These are phyloP conservation scores for Masticophis lateralis DNA, from an alignment of 2,797 vertebrate genomes.

Conservation along the genomic window DNA sequence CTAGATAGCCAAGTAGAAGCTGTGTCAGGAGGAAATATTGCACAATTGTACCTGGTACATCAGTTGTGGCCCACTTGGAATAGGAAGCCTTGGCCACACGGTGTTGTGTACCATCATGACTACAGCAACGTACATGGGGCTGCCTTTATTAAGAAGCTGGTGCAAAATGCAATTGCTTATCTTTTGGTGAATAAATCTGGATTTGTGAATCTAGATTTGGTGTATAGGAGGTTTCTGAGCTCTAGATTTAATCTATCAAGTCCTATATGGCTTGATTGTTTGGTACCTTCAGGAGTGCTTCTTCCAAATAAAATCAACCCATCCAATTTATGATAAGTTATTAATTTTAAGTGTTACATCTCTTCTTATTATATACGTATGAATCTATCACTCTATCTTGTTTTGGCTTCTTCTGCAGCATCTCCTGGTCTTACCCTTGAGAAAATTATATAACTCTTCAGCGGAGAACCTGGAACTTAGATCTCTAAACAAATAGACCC, in stretches of 20 bases:
- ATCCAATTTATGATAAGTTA: not conserved
- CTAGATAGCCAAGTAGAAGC: not conserved
- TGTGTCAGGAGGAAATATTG: not conserved
- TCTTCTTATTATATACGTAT: not conserved
- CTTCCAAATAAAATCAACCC: not conserved
- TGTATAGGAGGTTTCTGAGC: not conserved
- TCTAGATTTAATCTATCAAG: not conserved
- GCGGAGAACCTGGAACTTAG: not conserved
- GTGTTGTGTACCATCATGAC: not conserved
- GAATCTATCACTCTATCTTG: not conserved
- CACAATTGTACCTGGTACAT: not conserved
- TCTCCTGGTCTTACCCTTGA: not conserved
- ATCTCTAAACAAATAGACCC: not conserved
- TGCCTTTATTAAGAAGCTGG: not conserved
- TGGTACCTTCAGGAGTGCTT: not conserved
- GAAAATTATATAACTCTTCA: not conserved
- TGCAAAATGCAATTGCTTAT: not conserved
- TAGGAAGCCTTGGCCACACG: not conserved
- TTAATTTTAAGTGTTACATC: not conserved
- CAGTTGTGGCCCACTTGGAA: not conserved
- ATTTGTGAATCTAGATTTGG: not conserved
- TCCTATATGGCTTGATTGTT: not conserved
- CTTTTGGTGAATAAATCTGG: not conserved
- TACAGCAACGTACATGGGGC: not conserved
- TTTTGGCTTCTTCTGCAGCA: not conserved